A percentile compares a stretch with the other conserved stretches of the same genome.
Evolutionary conservation across 2,888 invertebrate species (phyloP).

Genomic region (Caenorhabditis angaria): DNA sequence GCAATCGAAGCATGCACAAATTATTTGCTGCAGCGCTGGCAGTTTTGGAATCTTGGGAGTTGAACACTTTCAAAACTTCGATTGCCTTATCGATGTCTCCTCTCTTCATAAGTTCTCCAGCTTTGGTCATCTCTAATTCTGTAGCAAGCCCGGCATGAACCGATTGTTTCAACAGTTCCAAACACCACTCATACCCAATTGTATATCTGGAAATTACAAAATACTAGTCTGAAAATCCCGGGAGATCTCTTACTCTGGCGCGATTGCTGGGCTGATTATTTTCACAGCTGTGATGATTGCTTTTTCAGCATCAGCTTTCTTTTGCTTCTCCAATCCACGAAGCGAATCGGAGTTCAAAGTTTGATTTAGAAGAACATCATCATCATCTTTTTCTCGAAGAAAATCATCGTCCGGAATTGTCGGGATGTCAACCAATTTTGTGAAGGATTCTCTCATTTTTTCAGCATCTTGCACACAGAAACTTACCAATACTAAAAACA

Average conservation of each 20-base stretch:
- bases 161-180: constrained; percentile 89
- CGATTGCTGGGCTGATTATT: constrained; percentile 86
- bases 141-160: constrained; percentile 84
- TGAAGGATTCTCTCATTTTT: constrained; percentile 91
- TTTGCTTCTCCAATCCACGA: constrained; percentile 78
- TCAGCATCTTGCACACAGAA: constrained; percentile 77
- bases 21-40: constrained; percentile 87
- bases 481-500: constrained; percentile 76
- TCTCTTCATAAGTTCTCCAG: constrained; percentile 50
- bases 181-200: constrained; percentile 81
- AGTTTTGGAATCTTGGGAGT: constrained; percentile 83
- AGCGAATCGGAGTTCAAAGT: constrained; percentile 83
- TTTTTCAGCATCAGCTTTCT: constrained; percentile 82
- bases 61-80: constrained; percentile 52
- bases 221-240: neutral
- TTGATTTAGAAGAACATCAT: constrained; percentile 72
- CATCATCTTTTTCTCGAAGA: constrained; percentile 34
- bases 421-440: constrained; percentile 87
- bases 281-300: constrained; percentile 86
- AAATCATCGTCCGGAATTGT: constrained; percentile 82
- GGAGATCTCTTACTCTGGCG: constrained; percentile 73
- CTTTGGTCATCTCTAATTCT: constrained; percentile 88
- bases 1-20: constrained; percentile 84
- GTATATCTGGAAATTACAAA: constrained; percentile 71
- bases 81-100: constrained; percentile 52